Percentiles rank a stretch among this genome's conserved stretches.
Evolutionary conservation across 2,888 invertebrate species (phyloP).

Genomic region (Copidosoma aretas): DNA sequence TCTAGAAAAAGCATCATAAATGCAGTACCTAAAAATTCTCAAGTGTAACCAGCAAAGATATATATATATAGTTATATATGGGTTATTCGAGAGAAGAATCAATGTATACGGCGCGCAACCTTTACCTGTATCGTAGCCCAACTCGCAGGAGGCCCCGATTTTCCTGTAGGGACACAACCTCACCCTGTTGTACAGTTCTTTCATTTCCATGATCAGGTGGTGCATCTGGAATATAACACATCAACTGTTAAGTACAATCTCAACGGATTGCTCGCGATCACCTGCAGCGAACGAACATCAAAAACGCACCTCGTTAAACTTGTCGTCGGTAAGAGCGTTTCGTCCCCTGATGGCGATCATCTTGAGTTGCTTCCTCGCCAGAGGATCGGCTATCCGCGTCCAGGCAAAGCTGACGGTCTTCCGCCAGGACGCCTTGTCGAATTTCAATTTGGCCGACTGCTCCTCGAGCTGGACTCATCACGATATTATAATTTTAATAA

Average conservation of each 20-base stretch:
- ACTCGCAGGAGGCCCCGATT: constrained; percentile 58
- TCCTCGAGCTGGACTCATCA: constrained; percentile 66
- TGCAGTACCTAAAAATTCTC: background rate
- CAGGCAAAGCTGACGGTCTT: constrained; percentile 75
- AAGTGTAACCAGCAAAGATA: background rate
- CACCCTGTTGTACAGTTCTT: constrained; percentile 76
- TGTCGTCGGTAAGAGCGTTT: constrained; percentile 77
- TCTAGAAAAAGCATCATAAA: background rate
- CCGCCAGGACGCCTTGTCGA: constrained; percentile 78
- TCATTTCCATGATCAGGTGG: constrained; percentile 78
- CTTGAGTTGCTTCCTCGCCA: constrained; percentile 73
- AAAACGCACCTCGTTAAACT: constrained; percentile 72
- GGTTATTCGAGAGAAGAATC: no score
- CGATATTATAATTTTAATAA: no score
- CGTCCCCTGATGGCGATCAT: constrained; percentile 75
- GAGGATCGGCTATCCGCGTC: constrained; percentile 72
- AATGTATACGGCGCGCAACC: no score
- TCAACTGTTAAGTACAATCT: background rate
- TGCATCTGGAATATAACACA: constrained; percentile 67
- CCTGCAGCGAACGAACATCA: no score
- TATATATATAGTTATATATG: no score
- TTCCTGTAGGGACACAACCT: constrained; percentile 74
- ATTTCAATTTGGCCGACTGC: constrained; percentile 74
- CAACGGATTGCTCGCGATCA: background rate
- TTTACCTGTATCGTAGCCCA: constrained; percentile 63